Evolutionary conservation across 2,113 vertebrate species (phyloP), one percentile per base, ranked within the genome.

Genomic region (Strigops habroptila): DNA sequence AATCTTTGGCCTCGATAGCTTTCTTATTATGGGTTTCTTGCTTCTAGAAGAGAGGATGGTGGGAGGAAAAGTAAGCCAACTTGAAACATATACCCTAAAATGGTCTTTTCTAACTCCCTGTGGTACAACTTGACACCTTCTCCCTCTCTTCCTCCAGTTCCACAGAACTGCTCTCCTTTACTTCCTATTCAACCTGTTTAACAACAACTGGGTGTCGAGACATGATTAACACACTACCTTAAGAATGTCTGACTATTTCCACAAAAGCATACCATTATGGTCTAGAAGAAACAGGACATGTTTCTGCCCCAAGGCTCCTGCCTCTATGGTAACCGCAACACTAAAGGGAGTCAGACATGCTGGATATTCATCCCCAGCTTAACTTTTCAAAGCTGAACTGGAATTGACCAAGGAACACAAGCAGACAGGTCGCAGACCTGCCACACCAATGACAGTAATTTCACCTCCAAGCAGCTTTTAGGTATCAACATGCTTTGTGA

Each of bases 361-460:
- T 39, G 49, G 60, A 63, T 25, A 3, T 23, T 13, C 67, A 68
- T 1, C 28, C 57, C 25, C 8, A 49, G 11, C 39, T 80, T 30
- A 70, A 25, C 31, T 71, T 82, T 60, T 11, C 49, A 17, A 51
- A 68, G 52, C 22, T 41, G n/a, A 84, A 86, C 59, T 22, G 60
- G 77, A 86, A 68, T 18, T 5, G 53, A 22, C 22, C 52, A 65
- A 51, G 57, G 28, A 76, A 37, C 1, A 2, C 16, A 30, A 19
- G 33, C 31, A 60, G 57, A 28, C 1, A 27, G 25, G 63, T 21
- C 1, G 0, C 24, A 69, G 41, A 49, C 17, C 41, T 74, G 16
- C 24, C 65, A 33, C 8, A 10, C 12, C 1, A 1, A 14, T 1
- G 13, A 87, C 15, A n/a, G 18, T 5, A 7, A 39, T 43, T n/a